Evolutionary conservation across 2,888 invertebrate genomes (phyloP), one percentile per base, ranked within the genome.

Genomic region (Aplocera efformata): DNA sequence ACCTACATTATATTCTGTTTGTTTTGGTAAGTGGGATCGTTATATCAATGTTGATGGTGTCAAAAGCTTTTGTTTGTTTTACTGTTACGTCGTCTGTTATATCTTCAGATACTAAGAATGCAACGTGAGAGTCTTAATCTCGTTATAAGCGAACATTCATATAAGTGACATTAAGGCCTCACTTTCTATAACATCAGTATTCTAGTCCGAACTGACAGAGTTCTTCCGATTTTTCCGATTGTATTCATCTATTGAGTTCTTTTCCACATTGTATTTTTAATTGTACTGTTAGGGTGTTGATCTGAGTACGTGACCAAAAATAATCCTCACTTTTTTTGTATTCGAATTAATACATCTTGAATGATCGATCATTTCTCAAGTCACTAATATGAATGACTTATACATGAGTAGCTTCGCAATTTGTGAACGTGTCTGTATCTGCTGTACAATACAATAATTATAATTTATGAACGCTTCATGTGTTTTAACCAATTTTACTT

Each of bases 51-150:
- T 79, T 68, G 43, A 65, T 69, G 50, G 66, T 75, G 69, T 56
- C 80, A 80, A 80, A 75, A 68, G 86, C 85, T 85, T 85, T 6
- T 84, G 52, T 77, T 67, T 81, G 80, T 83, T 68, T 67, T 74
- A 60, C 59, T 72, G 64, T 75, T 65, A 69, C 68, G 75, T 64
- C 65, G 68, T 72, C 52, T 59, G 51, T 30, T 11, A n/a, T 10
- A 10, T 11, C 10, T 8, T 1, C 10, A 7, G 4, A 9, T 20
- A 7, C 8, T 60, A 55, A 66, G 62, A 58, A 63, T 73, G 67
- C 61, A 56, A 63, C 65, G 65, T 59, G 56, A 45, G 56, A 63
- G 51, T 65, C 53, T 67, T 64, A 58, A 57, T 52, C 40, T 62
- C 61, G 54, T 57, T 31, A 58, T 64, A 62, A 62, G 60, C 63